These are phyloP conservation scores for Rhynchophorus ferrugineus DNA, from an alignment of 1,140 invertebrate genomes.

Conservation along the genomic window DNA sequence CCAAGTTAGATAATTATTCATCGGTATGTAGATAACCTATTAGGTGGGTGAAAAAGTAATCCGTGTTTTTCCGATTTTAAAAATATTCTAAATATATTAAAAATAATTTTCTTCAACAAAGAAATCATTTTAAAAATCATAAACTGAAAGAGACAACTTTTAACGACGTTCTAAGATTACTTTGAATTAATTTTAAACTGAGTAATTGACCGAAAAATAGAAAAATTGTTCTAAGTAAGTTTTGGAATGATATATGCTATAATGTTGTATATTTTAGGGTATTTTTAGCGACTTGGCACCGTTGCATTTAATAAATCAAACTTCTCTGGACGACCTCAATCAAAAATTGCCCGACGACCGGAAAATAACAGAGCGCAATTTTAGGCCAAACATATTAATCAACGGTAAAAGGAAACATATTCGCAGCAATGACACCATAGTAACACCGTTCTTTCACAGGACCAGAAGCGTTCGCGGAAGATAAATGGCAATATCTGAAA, in stretches of 20 bases:
- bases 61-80: no score
- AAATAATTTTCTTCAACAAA: background rate
- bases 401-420: slow-evolving; percentile 39
- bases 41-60: slow-evolving; percentile 8
- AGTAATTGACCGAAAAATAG: no score
- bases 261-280: slow-evolving; percentile 19
- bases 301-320: slow-evolving; percentile 50
- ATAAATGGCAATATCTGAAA: slow-evolving; percentile 61
- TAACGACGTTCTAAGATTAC: no score
- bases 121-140: background rate
- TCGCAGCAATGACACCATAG: background rate
- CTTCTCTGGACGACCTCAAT: slow-evolving; percentile 56
- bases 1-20: slow-evolving; percentile 17
- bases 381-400: slow-evolving; percentile 60
- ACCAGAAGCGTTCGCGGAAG: slow-evolving; percentile 54
- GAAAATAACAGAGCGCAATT: slow-evolving; percentile 46
- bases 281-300: slow-evolving; percentile 21
- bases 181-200: no score
- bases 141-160: slow-evolving; percentile 2
- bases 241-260: no score
- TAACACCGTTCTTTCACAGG: background rate
- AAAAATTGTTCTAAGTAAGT: no score
- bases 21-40: slow-evolving; percentile 9
- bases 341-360: slow-evolving; percentile 43
- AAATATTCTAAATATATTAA: no score